These are phyloP conservation scores for Philhelius pedissequus DNA, from an alignment of 2,888 invertebrate genomes.

Conservation along the genomic window DNA sequence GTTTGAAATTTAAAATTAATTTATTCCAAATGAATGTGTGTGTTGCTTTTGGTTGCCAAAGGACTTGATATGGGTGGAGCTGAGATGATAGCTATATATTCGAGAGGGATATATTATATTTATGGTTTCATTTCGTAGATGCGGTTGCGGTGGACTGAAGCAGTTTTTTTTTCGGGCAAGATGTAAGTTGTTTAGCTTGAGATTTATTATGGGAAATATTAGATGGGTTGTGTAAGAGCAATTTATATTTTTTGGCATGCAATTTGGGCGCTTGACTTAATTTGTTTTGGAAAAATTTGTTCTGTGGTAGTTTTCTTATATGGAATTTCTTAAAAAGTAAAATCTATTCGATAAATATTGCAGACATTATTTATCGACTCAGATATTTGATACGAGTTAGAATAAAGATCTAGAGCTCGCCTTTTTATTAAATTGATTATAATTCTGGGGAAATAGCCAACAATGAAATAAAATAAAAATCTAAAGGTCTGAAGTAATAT, in stretches of 20 bases:
- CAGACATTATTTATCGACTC: too few relatives aligned
- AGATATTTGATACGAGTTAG: too few relatives aligned
- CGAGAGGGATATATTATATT: too few relatives aligned
- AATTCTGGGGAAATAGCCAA: too few relatives aligned
- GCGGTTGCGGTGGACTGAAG: background rate
- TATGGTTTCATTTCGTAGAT: constrained; percentile 4
- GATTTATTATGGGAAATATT: constrained; percentile 13
- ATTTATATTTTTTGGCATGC: background rate
- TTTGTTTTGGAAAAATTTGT: background rate
- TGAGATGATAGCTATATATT: background rate
- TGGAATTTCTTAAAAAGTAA: background rate
- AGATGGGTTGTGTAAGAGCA: background rate
- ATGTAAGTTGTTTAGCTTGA: background rate
- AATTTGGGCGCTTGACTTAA: background rate
- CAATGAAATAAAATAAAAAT: too few relatives aligned
- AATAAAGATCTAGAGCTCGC: too few relatives aligned
- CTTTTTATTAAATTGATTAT: too few relatives aligned
- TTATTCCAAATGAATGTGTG: constrained; percentile 28
- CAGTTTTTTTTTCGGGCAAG: background rate
- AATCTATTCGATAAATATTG: too few relatives aligned
- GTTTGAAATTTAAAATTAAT: constrained; percentile 32
- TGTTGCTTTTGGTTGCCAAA: constrained; percentile 26
- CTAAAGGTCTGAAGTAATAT: too few relatives aligned
- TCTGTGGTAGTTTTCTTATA: background rate
- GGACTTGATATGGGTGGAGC: background rate